Conservation (phyloP, 2,888 invertebrate genomes). For the Agriopis marginaria region DNA sequence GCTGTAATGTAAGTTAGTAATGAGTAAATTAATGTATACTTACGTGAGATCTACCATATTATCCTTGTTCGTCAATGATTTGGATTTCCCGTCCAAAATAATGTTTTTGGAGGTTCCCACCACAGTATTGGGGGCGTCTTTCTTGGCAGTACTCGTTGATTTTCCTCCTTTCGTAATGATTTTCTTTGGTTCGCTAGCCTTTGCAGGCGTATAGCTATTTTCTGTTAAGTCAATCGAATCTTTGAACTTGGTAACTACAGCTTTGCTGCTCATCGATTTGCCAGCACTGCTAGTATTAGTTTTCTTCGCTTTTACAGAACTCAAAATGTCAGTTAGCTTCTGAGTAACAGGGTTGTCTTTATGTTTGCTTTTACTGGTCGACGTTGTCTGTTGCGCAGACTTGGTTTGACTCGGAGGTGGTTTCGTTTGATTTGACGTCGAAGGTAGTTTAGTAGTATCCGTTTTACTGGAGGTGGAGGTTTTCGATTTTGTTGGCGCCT, state of each 20-base stretch:
- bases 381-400: not conserved
- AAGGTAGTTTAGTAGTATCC: slow-evolving; percentile 7
- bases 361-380: not conserved
- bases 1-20: no score
- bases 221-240: slow-evolving; percentile 35
- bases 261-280: slow-evolving; percentile 9
- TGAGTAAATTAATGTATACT: slow-evolving; percentile 11
- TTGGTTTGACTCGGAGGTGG: not conserved
- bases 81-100: slow-evolving; percentile 48
- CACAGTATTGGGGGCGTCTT: slow-evolving; percentile 37
- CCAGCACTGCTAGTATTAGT: not conserved
- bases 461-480: not conserved
- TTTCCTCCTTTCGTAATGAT: slow-evolving; percentile 8
- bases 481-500: slow-evolving; percentile 50
- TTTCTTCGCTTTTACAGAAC: slow-evolving; percentile 7
- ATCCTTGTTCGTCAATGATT: slow-evolving; percentile 35
- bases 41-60: slow-evolving; percentile 32
- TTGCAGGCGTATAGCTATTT: not conserved
- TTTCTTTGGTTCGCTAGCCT: slow-evolving; percentile 14
- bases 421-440: not conserved
- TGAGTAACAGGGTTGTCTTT: not conserved
- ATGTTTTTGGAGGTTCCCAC: slow-evolving; percentile 57
- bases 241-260: slow-evolving; percentile 9
- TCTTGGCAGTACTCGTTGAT: slow-evolving; percentile 8
- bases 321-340: slow-evolving; percentile 13